Evolutionary conservation across 2,888 invertebrate species (phyloP).

Genomic region (Megaustenia siamemsis): DNA sequence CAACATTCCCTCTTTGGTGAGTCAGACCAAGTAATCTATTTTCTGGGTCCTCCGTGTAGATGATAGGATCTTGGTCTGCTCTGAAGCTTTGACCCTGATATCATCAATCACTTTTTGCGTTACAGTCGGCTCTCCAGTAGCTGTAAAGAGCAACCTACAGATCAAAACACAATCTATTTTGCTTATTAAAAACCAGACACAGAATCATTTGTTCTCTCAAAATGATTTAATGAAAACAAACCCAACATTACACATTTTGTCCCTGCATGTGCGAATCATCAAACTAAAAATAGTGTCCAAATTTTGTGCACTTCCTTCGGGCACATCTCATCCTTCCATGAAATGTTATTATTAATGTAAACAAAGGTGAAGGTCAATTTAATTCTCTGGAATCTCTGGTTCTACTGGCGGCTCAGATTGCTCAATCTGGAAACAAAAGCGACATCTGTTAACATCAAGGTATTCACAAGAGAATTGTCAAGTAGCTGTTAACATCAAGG

Average conservation of each 20-base stretch:
- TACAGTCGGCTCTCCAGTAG: no score
- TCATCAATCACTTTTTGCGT: no score
- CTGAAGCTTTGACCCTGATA: no score
- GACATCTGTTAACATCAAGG: background rate
- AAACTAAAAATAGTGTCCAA: background rate
- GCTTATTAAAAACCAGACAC: background rate
- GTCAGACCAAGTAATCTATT: no score
- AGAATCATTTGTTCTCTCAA: background rate
- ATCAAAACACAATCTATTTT: no score
- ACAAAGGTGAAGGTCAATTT: background rate
- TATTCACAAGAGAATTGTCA: background rate
- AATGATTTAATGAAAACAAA: background rate
- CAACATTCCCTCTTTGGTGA: no score
- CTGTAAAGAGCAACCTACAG: no score
- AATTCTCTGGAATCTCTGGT: slow-evolving; percentile 65
- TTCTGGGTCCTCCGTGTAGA: no score
- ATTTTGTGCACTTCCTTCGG: background rate
- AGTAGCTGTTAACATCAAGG: background rate
- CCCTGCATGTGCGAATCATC: background rate
- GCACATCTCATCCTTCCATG: background rate
- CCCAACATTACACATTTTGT: no score
- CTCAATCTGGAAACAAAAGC: slow-evolving; percentile 61
- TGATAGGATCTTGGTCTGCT: no score
- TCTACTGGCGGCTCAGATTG: slow-evolving; percentile 66
- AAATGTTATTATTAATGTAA: no score